Percentiles rank a stretch among this genome's conserved stretches.
Evolutionary conservation across 2,797 vertebrate genomes (phyloP).

Genomic region (Saxicola maurus): DNA sequence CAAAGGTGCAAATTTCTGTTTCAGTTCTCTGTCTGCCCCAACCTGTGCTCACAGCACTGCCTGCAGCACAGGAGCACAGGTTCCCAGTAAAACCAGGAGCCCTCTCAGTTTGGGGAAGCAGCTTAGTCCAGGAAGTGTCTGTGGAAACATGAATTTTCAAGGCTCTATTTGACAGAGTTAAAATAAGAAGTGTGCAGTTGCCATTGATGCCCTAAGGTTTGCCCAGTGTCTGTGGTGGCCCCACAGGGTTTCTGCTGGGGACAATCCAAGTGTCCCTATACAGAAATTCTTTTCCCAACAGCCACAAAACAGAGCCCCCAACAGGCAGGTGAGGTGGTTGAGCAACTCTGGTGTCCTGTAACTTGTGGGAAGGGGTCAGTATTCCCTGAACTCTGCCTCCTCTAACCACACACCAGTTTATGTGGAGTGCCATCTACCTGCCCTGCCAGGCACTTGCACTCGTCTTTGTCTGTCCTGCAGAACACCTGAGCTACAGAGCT

Average conservation of each 20-base stretch:
- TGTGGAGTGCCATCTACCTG: constrained; percentile 53
- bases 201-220: neutral
- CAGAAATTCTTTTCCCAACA: neutral
- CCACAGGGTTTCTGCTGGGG: rapidly evolving
- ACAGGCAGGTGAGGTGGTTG: neutral
- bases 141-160: neutral
- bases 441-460: constrained; percentile 25
- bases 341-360: neutral
- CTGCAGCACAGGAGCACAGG: neutral
- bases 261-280: neutral
- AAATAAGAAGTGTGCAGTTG: neutral
- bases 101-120: neutral
- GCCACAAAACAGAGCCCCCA: neutral
- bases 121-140: neutral
- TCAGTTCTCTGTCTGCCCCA: constrained; percentile 6
- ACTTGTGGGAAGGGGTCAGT: neutral
- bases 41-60: neutral
- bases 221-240: neutral
- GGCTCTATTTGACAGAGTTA: neutral
- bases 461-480: neutral
- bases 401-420: neutral
- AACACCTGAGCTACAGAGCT: neutral
- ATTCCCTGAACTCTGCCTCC: neutral
- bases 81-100: neutral
- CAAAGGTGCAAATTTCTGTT: neutral